phyloP scores from a whole-genome alignment of 2,113 vertebrate species.

The Falcunculus frontatus region DNA sequence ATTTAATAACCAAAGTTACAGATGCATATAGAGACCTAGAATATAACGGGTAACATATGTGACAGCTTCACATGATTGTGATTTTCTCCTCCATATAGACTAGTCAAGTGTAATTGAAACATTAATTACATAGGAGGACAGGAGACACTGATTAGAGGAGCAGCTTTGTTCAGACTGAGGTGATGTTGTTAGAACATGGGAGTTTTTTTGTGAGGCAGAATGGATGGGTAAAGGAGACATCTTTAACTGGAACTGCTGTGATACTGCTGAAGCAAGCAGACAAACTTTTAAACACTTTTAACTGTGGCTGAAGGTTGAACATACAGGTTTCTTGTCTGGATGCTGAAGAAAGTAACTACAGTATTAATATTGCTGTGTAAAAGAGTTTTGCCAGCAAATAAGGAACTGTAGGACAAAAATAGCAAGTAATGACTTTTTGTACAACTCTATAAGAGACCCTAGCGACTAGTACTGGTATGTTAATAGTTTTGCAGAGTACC shows the following conservation, averaged over 20 bases:
- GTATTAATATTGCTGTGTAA: background rate
- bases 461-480: background rate
- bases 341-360: background rate
- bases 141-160: background rate
- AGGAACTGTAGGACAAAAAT: background rate
- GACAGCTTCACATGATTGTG: background rate
- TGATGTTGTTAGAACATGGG: background rate
- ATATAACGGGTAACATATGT: background rate
- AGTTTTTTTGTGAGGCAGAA: background rate
- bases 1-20: background rate
- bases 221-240: background rate
- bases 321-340: background rate
- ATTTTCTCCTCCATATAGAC: background rate
- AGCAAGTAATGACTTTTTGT: background rate
- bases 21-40: background rate
- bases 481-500: background rate
- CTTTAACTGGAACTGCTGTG: background rate
- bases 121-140: background rate
- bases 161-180: background rate
- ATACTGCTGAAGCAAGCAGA: background rate
- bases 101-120: background rate
- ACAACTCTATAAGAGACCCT: background rate
- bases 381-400: background rate
- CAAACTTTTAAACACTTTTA: background rate
- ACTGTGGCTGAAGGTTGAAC: background rate